Conservation (phyloP, 1,140 invertebrate species). For the Centruroides sculpturatus region DNA sequence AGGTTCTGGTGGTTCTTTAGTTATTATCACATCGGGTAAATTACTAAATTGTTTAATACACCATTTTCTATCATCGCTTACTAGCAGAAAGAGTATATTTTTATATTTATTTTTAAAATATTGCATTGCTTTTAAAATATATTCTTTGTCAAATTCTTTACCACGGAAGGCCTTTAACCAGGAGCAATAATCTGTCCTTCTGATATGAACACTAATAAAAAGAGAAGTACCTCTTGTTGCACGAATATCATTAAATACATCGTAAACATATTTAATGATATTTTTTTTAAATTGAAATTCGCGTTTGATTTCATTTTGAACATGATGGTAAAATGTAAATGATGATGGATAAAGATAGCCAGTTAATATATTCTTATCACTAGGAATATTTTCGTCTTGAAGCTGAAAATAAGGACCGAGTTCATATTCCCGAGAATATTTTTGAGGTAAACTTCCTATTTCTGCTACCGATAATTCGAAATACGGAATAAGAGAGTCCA, state of each 20-base stretch:
- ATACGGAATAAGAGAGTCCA: conserved; percentile 15
- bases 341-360: conserved; percentile 4
- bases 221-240: neutral
- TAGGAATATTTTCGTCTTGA: neutral
- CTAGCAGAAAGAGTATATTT: conserved; percentile 38
- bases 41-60: conserved; percentile 29
- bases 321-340: conserved; percentile 8
- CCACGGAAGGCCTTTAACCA: conserved; percentile 26
- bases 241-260: neutral
- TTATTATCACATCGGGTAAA: conserved; percentile 19
- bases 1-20: conserved; percentile 6
- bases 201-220: conserved; percentile 42
- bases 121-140: conserved; percentile 40
- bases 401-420: neutral
- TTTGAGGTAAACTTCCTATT: neutral
- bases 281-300: conserved; percentile 1
- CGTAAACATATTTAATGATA: neutral
- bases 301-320: neutral
- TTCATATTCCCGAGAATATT: neutral
- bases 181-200: conserved; percentile 42
- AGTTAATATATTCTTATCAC: neutral
- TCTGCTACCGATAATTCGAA: neutral
- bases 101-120: conserved; percentile 36
- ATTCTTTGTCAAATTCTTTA: conserved; percentile 34
- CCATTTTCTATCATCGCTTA: conserved; percentile 46